Evolutionary conservation across 2,797 vertebrate species (phyloP), one percentile per base, ranked within the genome.

Genomic region (Podarcis siculus): DNA sequence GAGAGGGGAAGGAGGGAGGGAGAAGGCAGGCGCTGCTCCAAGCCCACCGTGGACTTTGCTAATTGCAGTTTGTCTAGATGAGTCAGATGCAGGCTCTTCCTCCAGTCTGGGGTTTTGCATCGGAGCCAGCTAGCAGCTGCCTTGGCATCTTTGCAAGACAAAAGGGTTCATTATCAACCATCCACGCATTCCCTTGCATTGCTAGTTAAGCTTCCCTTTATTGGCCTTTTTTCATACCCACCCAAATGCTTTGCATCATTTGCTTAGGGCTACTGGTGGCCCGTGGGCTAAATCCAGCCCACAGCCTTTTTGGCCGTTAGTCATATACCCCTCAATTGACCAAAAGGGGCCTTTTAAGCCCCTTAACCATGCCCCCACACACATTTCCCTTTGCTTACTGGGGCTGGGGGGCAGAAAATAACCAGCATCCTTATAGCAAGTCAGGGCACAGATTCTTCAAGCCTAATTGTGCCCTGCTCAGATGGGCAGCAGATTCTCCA

Each of bases 61-160:
- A 85, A 80, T 85, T 75, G 39, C 87, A 85, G 67, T 79, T 79
- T 80, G 39, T 85, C 58, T 45, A 9, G 79, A 72, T 72, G 55
- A 80, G 77, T 85, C 23, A 66, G 58, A 80, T 23, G 32, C 21
- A 55, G 4, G 69, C 39, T 66, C 45, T 75, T 73, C 49, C 69
- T 58, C 42, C 77, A 8, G 8, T 13, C 30, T 79, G 75, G 49
- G 19, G 27, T 23, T 55, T 32, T 45, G 45, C 13, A 21, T 72
- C 55, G 64, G 49, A 64, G 76, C 67, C 55, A 80, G n/a, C 45
- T 58, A 71, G 35, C 82, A 89, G 49, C 82, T 80, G 67, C 49
- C 37, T 79, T 66, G 76, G 27, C 30, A 12, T 75, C 9, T 66
- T 35, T 79, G 55, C 37, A 73, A 79, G 55, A 79, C 87, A 61